A percentile compares a stretch with the other conserved stretches of the same genome.
These are phyloP conservation scores for Entomyzon cyanotis DNA, from an alignment of 2,113 vertebrate genomes.

Conservation along the genomic window DNA sequence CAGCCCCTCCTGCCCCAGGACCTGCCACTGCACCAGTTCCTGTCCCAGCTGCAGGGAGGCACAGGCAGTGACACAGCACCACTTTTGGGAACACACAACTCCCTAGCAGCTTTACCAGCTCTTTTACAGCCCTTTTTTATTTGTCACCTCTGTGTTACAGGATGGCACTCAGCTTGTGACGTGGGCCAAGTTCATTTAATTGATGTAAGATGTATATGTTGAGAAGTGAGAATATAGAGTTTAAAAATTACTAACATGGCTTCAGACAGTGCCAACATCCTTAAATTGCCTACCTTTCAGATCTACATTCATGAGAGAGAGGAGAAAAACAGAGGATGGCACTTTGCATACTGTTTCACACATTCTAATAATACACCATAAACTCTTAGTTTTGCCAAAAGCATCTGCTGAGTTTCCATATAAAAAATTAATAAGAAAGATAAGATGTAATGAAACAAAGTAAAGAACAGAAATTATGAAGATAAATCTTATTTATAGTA, in stretches of 20 bases:
- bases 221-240: not conserved
- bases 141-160: not conserved
- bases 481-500: not conserved
- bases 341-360: not conserved
- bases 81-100: not conserved
- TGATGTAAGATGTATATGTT: not conserved
- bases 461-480: not conserved
- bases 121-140: not conserved
- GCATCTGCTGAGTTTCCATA: not conserved
- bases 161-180: not conserved
- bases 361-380: not conserved
- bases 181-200: constrained; percentile 3
- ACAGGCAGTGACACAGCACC: fast-evolving
- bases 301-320: not conserved
- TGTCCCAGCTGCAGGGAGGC: not conserved
- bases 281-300: not conserved
- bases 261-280: not conserved
- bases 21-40: not conserved
- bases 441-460: not conserved
- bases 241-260: not conserved
- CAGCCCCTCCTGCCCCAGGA: not conserved
- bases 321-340: not conserved
- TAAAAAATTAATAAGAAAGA: constrained; percentile 1
- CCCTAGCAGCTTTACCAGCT: not conserved
- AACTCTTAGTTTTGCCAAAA: not conserved